Conservation (phyloP, 2,888 invertebrate species). For the Drosophila barbarae region DNA sequence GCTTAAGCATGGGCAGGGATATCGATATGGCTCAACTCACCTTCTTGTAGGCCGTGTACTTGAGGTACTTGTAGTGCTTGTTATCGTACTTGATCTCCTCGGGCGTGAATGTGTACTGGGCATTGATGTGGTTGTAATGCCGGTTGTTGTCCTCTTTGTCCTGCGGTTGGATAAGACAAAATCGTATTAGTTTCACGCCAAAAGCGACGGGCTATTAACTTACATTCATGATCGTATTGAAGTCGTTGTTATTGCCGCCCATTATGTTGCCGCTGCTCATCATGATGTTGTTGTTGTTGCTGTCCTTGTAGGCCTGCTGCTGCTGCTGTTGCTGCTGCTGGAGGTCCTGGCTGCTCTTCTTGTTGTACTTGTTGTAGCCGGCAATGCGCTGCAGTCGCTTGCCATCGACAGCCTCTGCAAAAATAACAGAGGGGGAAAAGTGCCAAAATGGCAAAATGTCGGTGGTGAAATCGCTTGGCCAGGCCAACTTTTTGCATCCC, state of each 20-base stretch:
- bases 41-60: slow-evolving; percentile 86
- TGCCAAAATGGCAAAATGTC: slow-evolving; percentile 44
- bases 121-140: slow-evolving; percentile 80
- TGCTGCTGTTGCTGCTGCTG: slow-evolving; percentile 67
- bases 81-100: slow-evolving; percentile 89
- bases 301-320: slow-evolving; percentile 76
- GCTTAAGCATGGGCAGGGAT: not conserved
- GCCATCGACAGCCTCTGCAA: slow-evolving; percentile 80
- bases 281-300: slow-evolving; percentile 77
- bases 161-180: slow-evolving; percentile 42
- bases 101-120: slow-evolving; percentile 85
- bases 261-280: slow-evolving; percentile 69
- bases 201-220: slow-evolving; percentile 45
- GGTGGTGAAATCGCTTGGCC: slow-evolving; percentile 56
- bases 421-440: slow-evolving; percentile 67
- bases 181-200: not conserved
- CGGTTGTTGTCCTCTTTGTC: slow-evolving; percentile 80
- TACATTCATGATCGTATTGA: slow-evolving; percentile 78
- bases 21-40: slow-evolving; percentile 72
- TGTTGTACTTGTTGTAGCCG: slow-evolving; percentile 82
- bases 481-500: slow-evolving; percentile 48
- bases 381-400: slow-evolving; percentile 83
- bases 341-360: slow-evolving; percentile 82
- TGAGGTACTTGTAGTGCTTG: slow-evolving; percentile 89
- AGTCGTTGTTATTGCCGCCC: slow-evolving; percentile 75